phyloP scores from a whole-genome alignment of 1,140 invertebrate genomes.

The Mesaphorura yosii region DNA sequence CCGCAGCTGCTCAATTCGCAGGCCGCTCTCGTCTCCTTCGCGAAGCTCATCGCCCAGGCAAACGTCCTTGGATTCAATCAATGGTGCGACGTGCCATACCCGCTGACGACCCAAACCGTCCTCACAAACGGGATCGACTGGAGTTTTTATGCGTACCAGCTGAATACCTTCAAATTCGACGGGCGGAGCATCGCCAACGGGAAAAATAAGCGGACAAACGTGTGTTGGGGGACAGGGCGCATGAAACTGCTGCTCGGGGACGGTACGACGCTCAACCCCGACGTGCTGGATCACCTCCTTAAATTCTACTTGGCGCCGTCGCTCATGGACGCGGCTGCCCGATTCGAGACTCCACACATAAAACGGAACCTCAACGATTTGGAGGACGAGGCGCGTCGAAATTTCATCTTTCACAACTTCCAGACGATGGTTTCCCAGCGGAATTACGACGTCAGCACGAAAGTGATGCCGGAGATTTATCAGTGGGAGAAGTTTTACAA shows the following conservation, averaged over 20 bases:
- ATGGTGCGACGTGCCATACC: conserved; percentile 75
- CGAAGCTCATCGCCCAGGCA: conserved; percentile 65
- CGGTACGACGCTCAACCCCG: conserved; percentile 62
- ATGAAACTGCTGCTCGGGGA: conserved; percentile 61
- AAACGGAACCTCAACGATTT: conserved; percentile 54
- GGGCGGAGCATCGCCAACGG: conserved; percentile 41
- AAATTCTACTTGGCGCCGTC: conserved; percentile 62
- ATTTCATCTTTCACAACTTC: conserved; percentile 55
- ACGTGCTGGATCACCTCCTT: conserved; percentile 58
- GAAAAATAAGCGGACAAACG: conserved; percentile 56
- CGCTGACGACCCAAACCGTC: conserved; percentile 67
- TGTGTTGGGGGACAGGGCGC: conserved; percentile 61
- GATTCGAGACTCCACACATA: conserved; percentile 49
- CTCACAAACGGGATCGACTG: conserved; percentile 70
- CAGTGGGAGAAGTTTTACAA: conserved; percentile 66
- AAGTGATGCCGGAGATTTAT: conserved; percentile 53
- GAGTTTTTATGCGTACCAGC: conserved; percentile 72
- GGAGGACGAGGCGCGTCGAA: conserved; percentile 47
- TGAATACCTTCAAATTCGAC: conserved; percentile 66
- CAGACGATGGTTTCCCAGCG: conserved; percentile 43
- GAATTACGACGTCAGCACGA: conserved; percentile 46
- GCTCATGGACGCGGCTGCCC: conserved; percentile 19
- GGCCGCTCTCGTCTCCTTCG: conserved; percentile 61
- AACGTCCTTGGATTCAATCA: conserved; percentile 69
- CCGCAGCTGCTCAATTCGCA: conserved; percentile 46